A percentile compares a stretch with the other conserved stretches of the same genome.
These are phyloP conservation scores for Microctonus brassicae DNA, from an alignment of 2,888 invertebrate genomes.

Conservation along the genomic window DNA sequence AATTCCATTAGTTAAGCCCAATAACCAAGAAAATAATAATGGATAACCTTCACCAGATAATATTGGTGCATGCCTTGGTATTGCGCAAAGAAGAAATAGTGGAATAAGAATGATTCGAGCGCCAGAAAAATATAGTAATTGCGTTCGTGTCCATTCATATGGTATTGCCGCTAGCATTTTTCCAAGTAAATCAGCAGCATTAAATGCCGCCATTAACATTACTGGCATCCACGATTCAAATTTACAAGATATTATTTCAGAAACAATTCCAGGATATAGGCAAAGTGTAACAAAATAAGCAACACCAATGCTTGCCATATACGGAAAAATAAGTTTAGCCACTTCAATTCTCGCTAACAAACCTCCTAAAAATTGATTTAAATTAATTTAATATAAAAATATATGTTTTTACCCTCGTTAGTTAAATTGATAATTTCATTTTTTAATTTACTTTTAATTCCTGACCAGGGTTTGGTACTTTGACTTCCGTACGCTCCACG, in stretches of 20 bases:
- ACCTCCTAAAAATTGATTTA: conserved; percentile 74
- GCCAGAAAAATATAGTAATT: conserved; percentile 82
- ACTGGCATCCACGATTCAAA: conserved; percentile 93
- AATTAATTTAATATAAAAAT: neutral
- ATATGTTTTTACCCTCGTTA: neutral
- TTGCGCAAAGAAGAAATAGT: conserved; percentile 84
- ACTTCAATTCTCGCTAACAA: conserved; percentile 83
- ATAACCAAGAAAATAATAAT: conserved; percentile 76
- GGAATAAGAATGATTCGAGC: conserved; percentile 84
- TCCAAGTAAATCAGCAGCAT: conserved; percentile 88
- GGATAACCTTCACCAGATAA: conserved; percentile 78
- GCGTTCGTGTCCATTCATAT: conserved; percentile 86
- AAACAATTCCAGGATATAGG: conserved; percentile 91
- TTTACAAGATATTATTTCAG: conserved; percentile 87
- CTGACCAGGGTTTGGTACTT: conserved; percentile 71
- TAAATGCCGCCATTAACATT: conserved; percentile 89
- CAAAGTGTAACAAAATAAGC: conserved; percentile 92
- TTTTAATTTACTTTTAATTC: conserved; percentile 71
- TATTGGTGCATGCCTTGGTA: conserved; percentile 82
- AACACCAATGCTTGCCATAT: conserved; percentile 89
- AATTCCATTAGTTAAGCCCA: conserved; percentile 89
- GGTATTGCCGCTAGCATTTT: conserved; percentile 86
- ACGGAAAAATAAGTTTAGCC: conserved; percentile 87
- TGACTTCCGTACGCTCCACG: conserved; percentile 70
- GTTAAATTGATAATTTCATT: neutral